A percentile compares a stretch with the other conserved stretches of the same genome.
phyloP scores from a whole-genome alignment of 1,140 invertebrate genomes.

The Zaprionus taronus region DNA sequence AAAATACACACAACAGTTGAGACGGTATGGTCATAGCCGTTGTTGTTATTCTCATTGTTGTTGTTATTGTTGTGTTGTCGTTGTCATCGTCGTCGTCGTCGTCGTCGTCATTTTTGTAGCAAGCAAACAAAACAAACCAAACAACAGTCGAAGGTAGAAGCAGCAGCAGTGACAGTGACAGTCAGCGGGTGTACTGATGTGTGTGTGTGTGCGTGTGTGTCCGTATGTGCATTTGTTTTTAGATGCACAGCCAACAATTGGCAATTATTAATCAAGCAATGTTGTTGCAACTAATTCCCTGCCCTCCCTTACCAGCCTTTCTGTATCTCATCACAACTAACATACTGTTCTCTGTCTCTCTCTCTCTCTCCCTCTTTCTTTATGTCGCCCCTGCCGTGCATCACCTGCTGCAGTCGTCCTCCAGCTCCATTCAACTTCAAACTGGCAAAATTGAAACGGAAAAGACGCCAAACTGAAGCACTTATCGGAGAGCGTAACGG shows the following conservation, averaged over 20 bases:
- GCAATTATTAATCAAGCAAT: slow-evolving; percentile 41
- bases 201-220: slow-evolving; percentile 19
- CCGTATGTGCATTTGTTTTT: slow-evolving; percentile 28
- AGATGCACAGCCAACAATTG: slow-evolving; percentile 26
- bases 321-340: neutral
- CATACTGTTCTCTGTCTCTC: neutral
- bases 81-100: slow-evolving; percentile 47
- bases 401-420: slow-evolving; percentile 42
- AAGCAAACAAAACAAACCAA: slow-evolving; percentile 58
- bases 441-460: slow-evolving; percentile 80
- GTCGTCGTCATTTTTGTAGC: slow-evolving; percentile 56
- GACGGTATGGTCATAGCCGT: slow-evolving; percentile 39
- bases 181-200: slow-evolving; percentile 21
- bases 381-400: neutral
- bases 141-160: slow-evolving; percentile 48
- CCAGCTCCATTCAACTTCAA: slow-evolving; percentile 53
- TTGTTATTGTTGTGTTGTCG: slow-evolving; percentile 44
- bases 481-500: slow-evolving; percentile 83
- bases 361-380: slow-evolving; percentile 8
- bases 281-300: slow-evolving; percentile 45
- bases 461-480: slow-evolving; percentile 83
- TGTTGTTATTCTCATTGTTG: slow-evolving; percentile 37
- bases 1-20: slow-evolving; percentile 71
- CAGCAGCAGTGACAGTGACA: slow-evolving; percentile 26
- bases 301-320: slow-evolving; percentile 14